Conservation (phyloP, 2,888 invertebrate species). For the Drosophila testacea region DNA sequence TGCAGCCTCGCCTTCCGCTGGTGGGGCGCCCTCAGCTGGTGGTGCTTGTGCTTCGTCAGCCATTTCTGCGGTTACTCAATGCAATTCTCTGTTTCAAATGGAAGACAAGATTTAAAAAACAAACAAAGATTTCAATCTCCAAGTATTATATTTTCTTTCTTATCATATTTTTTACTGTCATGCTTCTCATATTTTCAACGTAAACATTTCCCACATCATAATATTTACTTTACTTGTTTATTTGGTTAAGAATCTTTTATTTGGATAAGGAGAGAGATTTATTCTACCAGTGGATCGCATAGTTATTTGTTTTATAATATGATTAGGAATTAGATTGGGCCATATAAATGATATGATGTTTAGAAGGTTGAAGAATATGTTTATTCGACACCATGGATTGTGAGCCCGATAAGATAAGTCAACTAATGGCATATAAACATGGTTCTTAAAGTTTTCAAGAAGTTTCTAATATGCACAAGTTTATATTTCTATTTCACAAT, state of each 20-base stretch:
- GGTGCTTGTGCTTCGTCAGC: slow-evolving; percentile 85
- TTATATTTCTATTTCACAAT: slow-evolving; percentile 26
- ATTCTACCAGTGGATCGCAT: too few species aligned
- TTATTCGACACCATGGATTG: not conserved
- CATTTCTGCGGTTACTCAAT: slow-evolving; percentile 81
- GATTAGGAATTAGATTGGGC: slow-evolving; percentile 10
- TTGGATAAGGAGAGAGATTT: slow-evolving; percentile 20
- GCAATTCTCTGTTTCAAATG: slow-evolving; percentile 55
- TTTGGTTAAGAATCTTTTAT: slow-evolving; percentile 19
- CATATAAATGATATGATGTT: slow-evolving; percentile 5
- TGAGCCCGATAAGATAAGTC: slow-evolving; percentile 37
- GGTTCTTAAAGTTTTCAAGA: slow-evolving; percentile 2
- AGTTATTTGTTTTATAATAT: slow-evolving; percentile 3
- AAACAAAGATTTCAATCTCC: not conserved
- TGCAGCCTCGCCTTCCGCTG: slow-evolving; percentile 81
- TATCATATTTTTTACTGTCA: not conserved
- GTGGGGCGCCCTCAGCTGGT: slow-evolving; percentile 81
- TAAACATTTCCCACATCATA: not conserved
- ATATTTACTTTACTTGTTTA: slow-evolving; percentile 6
- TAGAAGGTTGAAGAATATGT: slow-evolving; percentile 5
- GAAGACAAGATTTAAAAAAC: not conserved
- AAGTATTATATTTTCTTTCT: slow-evolving; percentile 2
- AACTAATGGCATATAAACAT: slow-evolving; percentile 3
- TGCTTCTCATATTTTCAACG: not conserved
- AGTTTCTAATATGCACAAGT: slow-evolving; percentile 9